These are phyloP conservation scores for Bambusicola thoracicus DNA, from an alignment of 2,113 vertebrate genomes.

Conservation along the genomic window DNA sequence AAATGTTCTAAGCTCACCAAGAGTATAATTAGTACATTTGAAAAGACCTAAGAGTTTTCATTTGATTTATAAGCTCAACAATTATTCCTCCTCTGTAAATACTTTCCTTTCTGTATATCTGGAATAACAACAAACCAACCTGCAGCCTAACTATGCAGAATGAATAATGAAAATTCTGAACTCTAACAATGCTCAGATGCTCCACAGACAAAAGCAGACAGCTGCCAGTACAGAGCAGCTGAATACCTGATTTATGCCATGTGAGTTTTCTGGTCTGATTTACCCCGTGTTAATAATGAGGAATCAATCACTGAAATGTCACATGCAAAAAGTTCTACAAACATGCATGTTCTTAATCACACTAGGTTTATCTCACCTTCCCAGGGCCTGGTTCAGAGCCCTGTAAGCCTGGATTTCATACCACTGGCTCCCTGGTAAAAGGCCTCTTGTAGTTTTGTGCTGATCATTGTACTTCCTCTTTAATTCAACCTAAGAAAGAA, in stretches of 20 bases:
- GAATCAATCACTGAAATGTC: background rate
- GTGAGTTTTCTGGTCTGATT: background rate
- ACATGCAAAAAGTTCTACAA: background rate
- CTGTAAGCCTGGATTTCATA: constrained; percentile 98
- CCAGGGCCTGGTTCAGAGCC: constrained; percentile 96
- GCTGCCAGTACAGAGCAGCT: background rate
- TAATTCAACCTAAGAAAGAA: constrained; percentile 87
- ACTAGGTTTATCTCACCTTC: constrained; percentile 81
- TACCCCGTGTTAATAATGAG: background rate
- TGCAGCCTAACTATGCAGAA: background rate
- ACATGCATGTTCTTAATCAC: background rate
- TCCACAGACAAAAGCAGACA: background rate
- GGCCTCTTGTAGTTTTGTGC: constrained; percentile 88
- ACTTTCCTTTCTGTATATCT: background rate
- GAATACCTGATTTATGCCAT: background rate
- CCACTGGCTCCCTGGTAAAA: constrained; percentile 92
- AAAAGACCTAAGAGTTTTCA: background rate
- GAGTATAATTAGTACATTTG: background rate
- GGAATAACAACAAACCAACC: background rate
- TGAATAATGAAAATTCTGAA: background rate
- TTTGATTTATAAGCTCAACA: background rate
- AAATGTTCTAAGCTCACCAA: background rate
- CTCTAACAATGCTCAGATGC: background rate
- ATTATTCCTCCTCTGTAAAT: background rate
- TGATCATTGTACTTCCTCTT: constrained; percentile 97